Evolutionary conservation across 2,888 invertebrate genomes (phyloP).

Genomic region (Ashinkailepas kermadecensis): DNA sequence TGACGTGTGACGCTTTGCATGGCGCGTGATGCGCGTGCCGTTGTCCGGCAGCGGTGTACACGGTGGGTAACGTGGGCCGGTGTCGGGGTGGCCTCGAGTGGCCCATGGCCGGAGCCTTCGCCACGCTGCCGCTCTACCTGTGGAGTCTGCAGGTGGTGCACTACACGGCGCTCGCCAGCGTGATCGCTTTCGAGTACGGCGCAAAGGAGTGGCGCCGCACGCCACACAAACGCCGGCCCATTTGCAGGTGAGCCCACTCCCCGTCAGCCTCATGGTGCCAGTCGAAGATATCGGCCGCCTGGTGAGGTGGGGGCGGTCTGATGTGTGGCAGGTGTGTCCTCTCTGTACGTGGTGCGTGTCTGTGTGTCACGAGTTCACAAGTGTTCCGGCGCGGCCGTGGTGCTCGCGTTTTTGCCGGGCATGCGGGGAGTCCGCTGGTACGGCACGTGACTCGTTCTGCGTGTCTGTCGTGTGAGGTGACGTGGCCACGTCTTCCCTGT

Average conservation of each 20-base stretch:
- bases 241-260: neutral
- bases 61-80: conserved; percentile 81
- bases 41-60: conserved; percentile 65
- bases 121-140: conserved; percentile 56
- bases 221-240: neutral
- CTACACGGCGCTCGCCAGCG: conserved; percentile 45
- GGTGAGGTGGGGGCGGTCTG: too few species aligned
- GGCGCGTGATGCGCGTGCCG: neutral
- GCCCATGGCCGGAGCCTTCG: conserved; percentile 61
- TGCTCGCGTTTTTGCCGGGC: too few species aligned
- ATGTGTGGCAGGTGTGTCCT: too few species aligned
- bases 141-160: conserved; percentile 40
- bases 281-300: too few species aligned
- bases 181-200: conserved; percentile 13
- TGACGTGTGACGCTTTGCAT: too few species aligned
- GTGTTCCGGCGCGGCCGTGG: too few species aligned
- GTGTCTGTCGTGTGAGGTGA: too few species aligned
- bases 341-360: too few species aligned
- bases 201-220: conserved; percentile 18
- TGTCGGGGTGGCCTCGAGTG: conserved; percentile 65
- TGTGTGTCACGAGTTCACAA: too few species aligned
- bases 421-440: too few species aligned
- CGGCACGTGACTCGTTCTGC: too few species aligned
- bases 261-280: neutral
- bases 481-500: too few species aligned